These are phyloP conservation scores for Hipparchia semele DNA, from an alignment of 2,888 invertebrate genomes.

Conservation along the genomic window DNA sequence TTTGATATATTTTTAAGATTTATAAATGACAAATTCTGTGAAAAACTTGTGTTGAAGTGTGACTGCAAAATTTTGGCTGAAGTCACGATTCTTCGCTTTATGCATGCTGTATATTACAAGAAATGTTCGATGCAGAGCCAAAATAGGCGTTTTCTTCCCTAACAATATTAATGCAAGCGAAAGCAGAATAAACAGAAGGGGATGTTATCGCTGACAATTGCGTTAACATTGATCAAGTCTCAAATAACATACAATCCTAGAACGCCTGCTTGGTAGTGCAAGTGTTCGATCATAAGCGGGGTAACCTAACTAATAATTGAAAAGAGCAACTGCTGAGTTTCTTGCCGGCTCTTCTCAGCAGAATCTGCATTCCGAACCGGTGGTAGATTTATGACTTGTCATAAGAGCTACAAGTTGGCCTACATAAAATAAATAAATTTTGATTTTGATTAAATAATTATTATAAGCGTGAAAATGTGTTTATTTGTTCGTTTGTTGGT, in stretches of 20 bases:
- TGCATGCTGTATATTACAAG: not conserved
- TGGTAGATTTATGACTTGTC: no score
- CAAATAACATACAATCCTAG: constrained; percentile 52
- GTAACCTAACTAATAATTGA: no score
- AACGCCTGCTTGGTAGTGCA: constrained; percentile 19
- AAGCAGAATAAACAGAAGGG: constrained; percentile 31
- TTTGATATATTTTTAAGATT: no score
- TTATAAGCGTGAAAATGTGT: no score
- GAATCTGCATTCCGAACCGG: no score
- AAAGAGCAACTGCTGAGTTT: no score
- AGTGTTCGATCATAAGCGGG: constrained; percentile 19
- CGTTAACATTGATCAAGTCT: constrained; percentile 56
- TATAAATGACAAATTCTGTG: not conserved
- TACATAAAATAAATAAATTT: no score
- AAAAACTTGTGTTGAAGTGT: not conserved
- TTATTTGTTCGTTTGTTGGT: no score
- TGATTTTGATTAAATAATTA: no score
- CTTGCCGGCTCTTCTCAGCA: no score
- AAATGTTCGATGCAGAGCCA: not conserved
- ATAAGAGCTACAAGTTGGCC: no score
- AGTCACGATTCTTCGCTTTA: not conserved
- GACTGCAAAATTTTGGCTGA: not conserved
- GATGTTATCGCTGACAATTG: constrained; percentile 47
- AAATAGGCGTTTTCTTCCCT: not conserved
- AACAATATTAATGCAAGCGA: constrained; percentile 31